These are phyloP conservation scores for Anas flavirostris DNA, from an alignment of 2,797 vertebrate species.

Conservation along the genomic window DNA sequence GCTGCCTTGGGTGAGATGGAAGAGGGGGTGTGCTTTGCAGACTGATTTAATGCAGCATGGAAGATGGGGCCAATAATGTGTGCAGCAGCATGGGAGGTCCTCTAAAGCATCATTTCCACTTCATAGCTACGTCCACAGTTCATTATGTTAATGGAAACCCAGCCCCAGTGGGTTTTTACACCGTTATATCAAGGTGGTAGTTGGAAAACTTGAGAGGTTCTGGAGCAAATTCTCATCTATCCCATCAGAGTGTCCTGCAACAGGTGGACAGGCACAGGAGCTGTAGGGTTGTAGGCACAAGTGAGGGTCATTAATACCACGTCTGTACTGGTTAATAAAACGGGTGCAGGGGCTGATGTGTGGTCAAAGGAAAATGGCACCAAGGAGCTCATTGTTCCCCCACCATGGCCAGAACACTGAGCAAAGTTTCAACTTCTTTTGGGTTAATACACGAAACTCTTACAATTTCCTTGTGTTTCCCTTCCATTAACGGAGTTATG, in stretches of 20 bases:
- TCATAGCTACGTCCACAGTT: neutral
- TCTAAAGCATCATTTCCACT: neutral
- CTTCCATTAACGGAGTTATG: neutral
- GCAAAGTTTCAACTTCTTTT: neutral
- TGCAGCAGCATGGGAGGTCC: neutral
- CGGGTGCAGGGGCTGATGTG: neutral
- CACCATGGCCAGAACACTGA: neutral
- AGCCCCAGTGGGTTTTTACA: neutral
- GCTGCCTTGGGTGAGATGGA: neutral
- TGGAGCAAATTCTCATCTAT: neutral
- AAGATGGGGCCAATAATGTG: neutral
- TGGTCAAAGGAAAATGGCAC: neutral
- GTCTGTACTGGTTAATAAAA: neutral
- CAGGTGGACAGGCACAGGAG: neutral
- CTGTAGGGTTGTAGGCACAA: neutral
- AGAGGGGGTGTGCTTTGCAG: neutral
- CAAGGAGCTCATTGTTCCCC: neutral
- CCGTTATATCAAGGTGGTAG: neutral
- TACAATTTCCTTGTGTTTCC: neutral
- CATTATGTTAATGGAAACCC: neutral
- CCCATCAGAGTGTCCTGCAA: rapidly evolving
- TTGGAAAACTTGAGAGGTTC: neutral
- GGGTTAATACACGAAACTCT: neutral
- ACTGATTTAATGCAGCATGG: neutral
- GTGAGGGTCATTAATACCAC: neutral